Percentiles rank a stretch among this genome's conserved stretches.
Evolutionary conservation across 37 sponge, comb jelly and placozoan genomes (phyloP).

Genomic region (Beroe forskalii): DNA sequence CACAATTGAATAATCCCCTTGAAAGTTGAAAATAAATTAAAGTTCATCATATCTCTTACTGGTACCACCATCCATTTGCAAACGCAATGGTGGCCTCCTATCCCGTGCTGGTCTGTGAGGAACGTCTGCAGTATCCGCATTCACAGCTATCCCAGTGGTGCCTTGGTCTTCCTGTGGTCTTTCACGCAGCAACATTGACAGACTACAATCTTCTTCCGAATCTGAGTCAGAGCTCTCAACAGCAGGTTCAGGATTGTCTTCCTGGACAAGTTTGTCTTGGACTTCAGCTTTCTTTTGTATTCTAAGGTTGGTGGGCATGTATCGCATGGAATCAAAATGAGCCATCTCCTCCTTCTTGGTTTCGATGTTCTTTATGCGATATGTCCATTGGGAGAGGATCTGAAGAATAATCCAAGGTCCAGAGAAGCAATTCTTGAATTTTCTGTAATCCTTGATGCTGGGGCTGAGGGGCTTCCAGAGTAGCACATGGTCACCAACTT

Average conservation of each 20-base stretch:
- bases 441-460: background rate
- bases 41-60: background rate
- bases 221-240: background rate
- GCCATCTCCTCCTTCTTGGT: background rate
- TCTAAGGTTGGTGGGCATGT: constrained; percentile 10
- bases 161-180: background rate
- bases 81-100: background rate
- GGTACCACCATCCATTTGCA: background rate
- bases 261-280: background rate
- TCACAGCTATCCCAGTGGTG: background rate
- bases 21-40: background rate
- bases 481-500: constrained; percentile 45
- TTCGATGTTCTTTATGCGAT: background rate
- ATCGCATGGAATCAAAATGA: constrained; percentile 5
- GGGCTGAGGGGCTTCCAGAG: constrained; percentile 50
- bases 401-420: constrained; percentile 6
- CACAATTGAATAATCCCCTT: background rate
- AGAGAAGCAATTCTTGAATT: constrained; percentile 11
- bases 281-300: background rate
- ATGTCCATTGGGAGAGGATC: constrained; percentile 21
- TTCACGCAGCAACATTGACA: background rate
- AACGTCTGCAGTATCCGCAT: background rate
- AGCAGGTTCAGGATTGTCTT: too few species aligned
- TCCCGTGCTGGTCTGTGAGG: background rate
- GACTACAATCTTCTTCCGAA: background rate